These are phyloP conservation scores for Drosophila kanekoi DNA, from an alignment of 2,888 invertebrate genomes.

Conservation along the genomic window DNA sequence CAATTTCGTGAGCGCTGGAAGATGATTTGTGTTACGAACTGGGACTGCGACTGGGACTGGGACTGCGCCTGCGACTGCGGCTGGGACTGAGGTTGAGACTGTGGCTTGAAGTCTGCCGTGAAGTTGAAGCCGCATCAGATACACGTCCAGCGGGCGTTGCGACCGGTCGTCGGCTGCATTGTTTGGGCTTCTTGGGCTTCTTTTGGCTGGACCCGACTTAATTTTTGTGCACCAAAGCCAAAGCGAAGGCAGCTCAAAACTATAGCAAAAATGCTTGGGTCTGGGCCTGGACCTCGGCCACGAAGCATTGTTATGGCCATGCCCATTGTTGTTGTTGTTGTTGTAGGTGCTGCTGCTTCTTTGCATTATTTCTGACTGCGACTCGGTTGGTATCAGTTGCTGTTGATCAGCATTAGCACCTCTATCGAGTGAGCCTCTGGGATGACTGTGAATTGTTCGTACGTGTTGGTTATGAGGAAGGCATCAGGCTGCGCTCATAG, in stretches of 20 bases:
- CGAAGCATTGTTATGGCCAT: conserved; percentile 61
- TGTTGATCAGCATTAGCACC: conserved; percentile 80
- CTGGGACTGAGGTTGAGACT: conserved; percentile 7
- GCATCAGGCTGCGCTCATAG: conserved; percentile 32
- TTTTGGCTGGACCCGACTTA: conserved; percentile 60
- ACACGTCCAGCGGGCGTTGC: conserved; percentile 81
- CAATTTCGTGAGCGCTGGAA: conserved; percentile 84
- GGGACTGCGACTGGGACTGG: conserved; percentile 52
- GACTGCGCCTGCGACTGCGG: background rate
- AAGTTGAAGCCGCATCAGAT: conserved; percentile 72
- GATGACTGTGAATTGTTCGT: conserved; percentile 73
- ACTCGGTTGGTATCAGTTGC: conserved; percentile 69
- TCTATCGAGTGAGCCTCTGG: conserved; percentile 70
- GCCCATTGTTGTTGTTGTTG: conserved; percentile 28
- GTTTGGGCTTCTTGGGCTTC: conserved; percentile 52
- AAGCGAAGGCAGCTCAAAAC: conserved; percentile 40
- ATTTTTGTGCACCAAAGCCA: conserved; percentile 57
- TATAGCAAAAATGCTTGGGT: conserved; percentile 48
- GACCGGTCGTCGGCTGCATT: conserved; percentile 72
- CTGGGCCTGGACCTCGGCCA: conserved; percentile 9
- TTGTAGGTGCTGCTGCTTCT: conserved; percentile 56
- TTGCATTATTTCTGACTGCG: conserved; percentile 68
- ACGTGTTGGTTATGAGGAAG: conserved; percentile 80
- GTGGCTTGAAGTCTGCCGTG: conserved; percentile 20
- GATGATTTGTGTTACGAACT: conserved; percentile 82